Evolutionary conservation across 2,888 invertebrate species (phyloP), one percentile per base, ranked within the genome.

Genomic region (Coelinius sp.): DNA sequence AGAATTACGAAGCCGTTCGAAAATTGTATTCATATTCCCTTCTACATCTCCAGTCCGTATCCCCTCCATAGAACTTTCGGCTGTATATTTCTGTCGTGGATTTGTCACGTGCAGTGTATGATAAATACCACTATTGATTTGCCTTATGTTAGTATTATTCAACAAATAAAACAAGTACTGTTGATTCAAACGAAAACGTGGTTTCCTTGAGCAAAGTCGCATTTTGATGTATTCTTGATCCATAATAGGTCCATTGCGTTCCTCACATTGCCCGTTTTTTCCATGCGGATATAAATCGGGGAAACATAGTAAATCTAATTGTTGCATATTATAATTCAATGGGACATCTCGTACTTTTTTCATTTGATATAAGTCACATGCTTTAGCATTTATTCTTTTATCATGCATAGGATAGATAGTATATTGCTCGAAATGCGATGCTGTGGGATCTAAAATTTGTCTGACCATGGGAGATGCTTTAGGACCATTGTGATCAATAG

Each of bases 341-440:
- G 76, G 70, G 24, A 24, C 77, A 2, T 56, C 76, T 12, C 69
- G 67, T 6, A 81, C 59, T 70, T n/a, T n/a, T n/a, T n/a, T n/a
- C n/a, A n/a, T n/a, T n/a, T n/a, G n/a, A n/a, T n/a, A n/a, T n/a
- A n/a, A 63, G 12, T 75, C 75, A 27, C 78, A 68, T 20, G 75
- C 74, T 1, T 70, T 71, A 63, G 71, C 75, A 63, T 78, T 79
- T 62, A 68, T 56, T 74, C 77, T 73, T 17, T 69, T 70, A n/a
- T 75, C 77, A 65, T 78, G 63, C 31, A 80, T 44, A 12, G 81
- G 77, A 72, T 74, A 71, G 56, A 76, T 80, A 1, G 76, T 79
- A 52, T 63, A 76, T 35, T 76, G 75, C 64, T 76, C 74, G 63
- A 75, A 79, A 27, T 71, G 73, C 10, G 49, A 44, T 49, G n/a